These are phyloP conservation scores for Glyphotaelius pellucidus DNA, from an alignment of 2,888 invertebrate species.

Conservation along the genomic window DNA sequence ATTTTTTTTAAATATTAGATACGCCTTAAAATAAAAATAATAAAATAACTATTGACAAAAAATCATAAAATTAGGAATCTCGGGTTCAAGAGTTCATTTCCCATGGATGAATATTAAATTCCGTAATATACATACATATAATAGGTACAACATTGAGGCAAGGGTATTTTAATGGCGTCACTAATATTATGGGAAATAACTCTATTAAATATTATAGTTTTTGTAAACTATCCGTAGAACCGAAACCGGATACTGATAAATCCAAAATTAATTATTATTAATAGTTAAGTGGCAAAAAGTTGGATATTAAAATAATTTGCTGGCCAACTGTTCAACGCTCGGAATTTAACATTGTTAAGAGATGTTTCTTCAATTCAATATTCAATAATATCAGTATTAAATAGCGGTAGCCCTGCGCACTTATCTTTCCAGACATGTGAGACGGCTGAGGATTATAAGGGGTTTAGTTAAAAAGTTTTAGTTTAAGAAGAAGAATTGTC, in stretches of 20 bases:
- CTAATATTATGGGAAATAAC: neutral
- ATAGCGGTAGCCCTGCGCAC: conserved; percentile 33
- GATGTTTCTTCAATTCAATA: neutral
- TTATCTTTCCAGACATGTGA: conserved; percentile 32
- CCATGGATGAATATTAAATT: neutral
- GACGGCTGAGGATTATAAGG: neutral
- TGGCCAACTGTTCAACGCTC: neutral
- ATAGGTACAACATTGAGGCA: neutral
- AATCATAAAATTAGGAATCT: neutral
- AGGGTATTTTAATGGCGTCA: neutral
- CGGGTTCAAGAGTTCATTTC: too few species aligned
- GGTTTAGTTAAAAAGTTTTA: neutral
- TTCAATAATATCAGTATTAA: neutral
- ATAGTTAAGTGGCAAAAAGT: neutral
- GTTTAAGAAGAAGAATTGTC: too few species aligned
- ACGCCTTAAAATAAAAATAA: too few species aligned
- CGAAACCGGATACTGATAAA: neutral
- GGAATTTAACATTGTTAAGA: neutral
- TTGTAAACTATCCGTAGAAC: neutral
- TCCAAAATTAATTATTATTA: neutral
- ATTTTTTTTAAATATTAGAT: too few species aligned
- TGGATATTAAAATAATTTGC: neutral
- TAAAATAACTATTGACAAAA: neutral
- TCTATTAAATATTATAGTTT: neutral
- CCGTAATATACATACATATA: neutral